These are phyloP conservation scores for Drosophila borealis DNA, from an alignment of 2,888 invertebrate genomes.

Conservation along the genomic window DNA sequence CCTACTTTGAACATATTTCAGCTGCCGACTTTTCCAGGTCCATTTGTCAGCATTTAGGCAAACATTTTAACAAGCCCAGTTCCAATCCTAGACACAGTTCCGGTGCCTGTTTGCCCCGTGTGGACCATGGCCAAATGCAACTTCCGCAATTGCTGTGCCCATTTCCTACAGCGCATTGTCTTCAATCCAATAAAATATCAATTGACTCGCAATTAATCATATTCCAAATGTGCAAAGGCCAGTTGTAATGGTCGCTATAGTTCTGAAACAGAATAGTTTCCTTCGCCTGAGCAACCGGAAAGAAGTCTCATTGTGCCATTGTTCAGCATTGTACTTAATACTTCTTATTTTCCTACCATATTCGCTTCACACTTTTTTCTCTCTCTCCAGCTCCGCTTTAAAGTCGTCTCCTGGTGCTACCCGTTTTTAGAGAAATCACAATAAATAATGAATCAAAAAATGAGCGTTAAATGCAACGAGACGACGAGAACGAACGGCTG, in stretches of 20 bases:
- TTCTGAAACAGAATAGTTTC: slow-evolving; percentile 16
- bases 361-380: slow-evolving; percentile 76
- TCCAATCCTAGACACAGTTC: slow-evolving; percentile 52
- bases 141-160: slow-evolving; percentile 59
- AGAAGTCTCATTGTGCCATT: slow-evolving; percentile 68
- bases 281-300: slow-evolving; percentile 60
- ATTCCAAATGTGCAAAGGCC: slow-evolving; percentile 72
- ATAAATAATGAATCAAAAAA: slow-evolving; percentile 82
- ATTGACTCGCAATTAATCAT: slow-evolving; percentile 83
- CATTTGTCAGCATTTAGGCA: slow-evolving; percentile 75
- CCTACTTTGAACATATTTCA: slow-evolving; percentile 56
- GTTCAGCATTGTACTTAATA: slow-evolving; percentile 53
- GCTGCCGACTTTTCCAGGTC: slow-evolving; percentile 62
- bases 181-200: slow-evolving; percentile 82
- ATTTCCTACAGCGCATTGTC: slow-evolving; percentile 41
- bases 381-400: slow-evolving; percentile 24
- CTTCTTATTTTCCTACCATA: slow-evolving; percentile 45
- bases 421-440: slow-evolving; percentile 76
- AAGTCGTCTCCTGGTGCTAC: slow-evolving; percentile 48
- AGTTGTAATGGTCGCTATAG: slow-evolving; percentile 24
- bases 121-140: slow-evolving; percentile 58
- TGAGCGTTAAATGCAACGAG: slow-evolving; percentile 80
- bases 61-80: slow-evolving; percentile 65
- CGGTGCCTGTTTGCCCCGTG: slow-evolving; percentile 47
- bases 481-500: slow-evolving; percentile 26